Conservation (phyloP, 1,140 invertebrate genomes). For the Oryzaephilus surinamensis region DNA sequence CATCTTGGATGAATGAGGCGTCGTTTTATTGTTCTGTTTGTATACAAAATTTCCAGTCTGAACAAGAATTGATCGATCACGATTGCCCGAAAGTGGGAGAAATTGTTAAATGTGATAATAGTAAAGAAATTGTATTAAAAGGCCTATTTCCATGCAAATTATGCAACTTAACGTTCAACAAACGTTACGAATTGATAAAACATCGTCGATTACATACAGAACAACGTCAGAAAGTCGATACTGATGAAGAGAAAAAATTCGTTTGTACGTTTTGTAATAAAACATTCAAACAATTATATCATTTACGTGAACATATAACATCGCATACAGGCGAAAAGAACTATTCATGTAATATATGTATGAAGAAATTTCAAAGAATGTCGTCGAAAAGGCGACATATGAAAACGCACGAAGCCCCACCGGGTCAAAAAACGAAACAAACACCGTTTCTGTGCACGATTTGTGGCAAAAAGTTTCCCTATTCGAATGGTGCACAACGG, state of each 20-base stretch:
- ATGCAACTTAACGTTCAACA: constrained; percentile 54
- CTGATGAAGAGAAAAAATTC: constrained; percentile 44
- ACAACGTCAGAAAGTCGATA: constrained; percentile 25
- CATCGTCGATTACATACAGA: constrained; percentile 62
- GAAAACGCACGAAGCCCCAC: constrained; percentile 19
- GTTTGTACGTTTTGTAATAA: constrained; percentile 54
- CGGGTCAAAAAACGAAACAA: constrained; percentile 23
- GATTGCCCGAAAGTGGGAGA: too few species aligned
- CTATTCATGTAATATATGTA: constrained; percentile 27
- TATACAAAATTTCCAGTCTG: too few species aligned
- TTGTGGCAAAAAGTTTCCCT: constrained; percentile 34
- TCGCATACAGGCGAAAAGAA: constrained; percentile 31
- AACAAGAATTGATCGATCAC: too few species aligned
- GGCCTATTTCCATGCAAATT: constrained; percentile 43
- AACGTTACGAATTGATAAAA: constrained; percentile 55
- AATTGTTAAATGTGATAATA: too few species aligned
- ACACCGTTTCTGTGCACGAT: constrained; percentile 26
- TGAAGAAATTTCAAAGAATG: constrained; percentile 24
- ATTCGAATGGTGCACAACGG: constrained; percentile 37
- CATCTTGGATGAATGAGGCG: too few species aligned
- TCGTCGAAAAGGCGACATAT: constrained; percentile 22
- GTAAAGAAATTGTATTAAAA: too few species aligned
- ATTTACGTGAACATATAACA: constrained; percentile 54
- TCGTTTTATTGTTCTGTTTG: too few species aligned
- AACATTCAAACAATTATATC: constrained; percentile 56